Evolutionary conservation across 2,888 invertebrate genomes (phyloP), one percentile per base, ranked within the genome.

Genomic region (Rotaria sp.): DNA sequence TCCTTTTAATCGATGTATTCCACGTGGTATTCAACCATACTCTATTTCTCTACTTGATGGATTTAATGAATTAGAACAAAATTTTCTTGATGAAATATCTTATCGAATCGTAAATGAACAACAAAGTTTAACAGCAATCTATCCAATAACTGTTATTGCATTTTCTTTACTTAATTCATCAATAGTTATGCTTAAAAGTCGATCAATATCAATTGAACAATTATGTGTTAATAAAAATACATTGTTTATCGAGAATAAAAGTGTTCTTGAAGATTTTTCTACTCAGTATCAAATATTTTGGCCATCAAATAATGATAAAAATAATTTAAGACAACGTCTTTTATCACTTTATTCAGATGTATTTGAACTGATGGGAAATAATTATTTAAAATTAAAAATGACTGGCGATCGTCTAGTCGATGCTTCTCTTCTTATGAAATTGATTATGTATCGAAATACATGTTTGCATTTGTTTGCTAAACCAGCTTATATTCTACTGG

Each of bases 381-480:
- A 80, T 45, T 8, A 7, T 80, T 45, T 80, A 45, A 45, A 10
- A 45, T 45, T 80, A 80, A 80, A 80, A 80, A 45, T 45, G n/a
- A 45, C 80, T 4, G 45, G 45, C n/a, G 80, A 80, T n/a, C 45
- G n/a, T 45, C 21, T 80, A 26, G 3, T 26, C 4, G 45, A 80
- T 80, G 80, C 80, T 18, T 1, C 80, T 13, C 45, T 80, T 45
- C 45, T 80, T 45, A 80, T 80, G 80, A 80, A 80, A 35, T 26
- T 80, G 26, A 45, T 80, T n/a, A 80, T 80, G 45, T 80, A 80
- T 45, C 80, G 80, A 45, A 80, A 80, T n/a, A 80, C 80, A 45
- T 80, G 41, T 45, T 80, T 80, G 45, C 80, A 80, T 45, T n/a
- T 80, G 26, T 45, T 80, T 41, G 80, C 80, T 41, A 80, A 80